A percentile compares a stretch with the other conserved stretches of the same genome.
These are phyloP conservation scores for Rhinichthys klamathensis DNA, from an alignment of 2,113 vertebrate genomes.

Conservation along the genomic window DNA sequence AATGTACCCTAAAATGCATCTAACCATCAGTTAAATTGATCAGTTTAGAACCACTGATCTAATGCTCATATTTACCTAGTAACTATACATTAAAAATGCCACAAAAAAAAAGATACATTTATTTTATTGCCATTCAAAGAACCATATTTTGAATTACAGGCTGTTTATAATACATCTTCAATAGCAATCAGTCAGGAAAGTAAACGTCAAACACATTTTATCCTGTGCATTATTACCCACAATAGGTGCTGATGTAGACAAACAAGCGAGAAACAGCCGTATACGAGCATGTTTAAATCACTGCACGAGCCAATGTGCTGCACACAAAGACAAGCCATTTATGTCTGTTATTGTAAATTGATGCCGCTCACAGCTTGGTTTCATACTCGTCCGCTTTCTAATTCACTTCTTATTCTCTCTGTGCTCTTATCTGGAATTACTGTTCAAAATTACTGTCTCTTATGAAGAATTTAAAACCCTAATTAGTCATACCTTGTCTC, in stretches of 20 bases:
- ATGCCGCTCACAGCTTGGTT: neutral
- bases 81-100: neutral
- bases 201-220: conserved; percentile 1
- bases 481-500: conserved; percentile 63
- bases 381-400: conserved; percentile 7
- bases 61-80: neutral
- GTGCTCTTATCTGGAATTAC: conserved; percentile 47
- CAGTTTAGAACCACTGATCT: neutral
- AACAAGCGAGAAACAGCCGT: conserved; percentile 8
- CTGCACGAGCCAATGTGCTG: neutral
- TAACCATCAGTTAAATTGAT: neutral
- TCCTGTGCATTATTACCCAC: conserved; percentile 5
- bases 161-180: neutral
- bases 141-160: neutral
- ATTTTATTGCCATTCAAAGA: neutral
- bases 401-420: conserved; percentile 1
- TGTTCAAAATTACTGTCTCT: conserved; percentile 53
- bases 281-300: neutral
- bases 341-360: conserved; percentile 22
- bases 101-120: neutral
- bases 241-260: conserved; percentile 32
- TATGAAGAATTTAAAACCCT: conserved; percentile 57
- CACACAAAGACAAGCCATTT: conserved; percentile 29
- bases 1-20: neutral
- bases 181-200: neutral